A percentile compares a stretch with the other conserved stretches of the same genome.
Conservation (phyloP, 2,888 invertebrate genomes). For the Alcis repandata region DNA sequence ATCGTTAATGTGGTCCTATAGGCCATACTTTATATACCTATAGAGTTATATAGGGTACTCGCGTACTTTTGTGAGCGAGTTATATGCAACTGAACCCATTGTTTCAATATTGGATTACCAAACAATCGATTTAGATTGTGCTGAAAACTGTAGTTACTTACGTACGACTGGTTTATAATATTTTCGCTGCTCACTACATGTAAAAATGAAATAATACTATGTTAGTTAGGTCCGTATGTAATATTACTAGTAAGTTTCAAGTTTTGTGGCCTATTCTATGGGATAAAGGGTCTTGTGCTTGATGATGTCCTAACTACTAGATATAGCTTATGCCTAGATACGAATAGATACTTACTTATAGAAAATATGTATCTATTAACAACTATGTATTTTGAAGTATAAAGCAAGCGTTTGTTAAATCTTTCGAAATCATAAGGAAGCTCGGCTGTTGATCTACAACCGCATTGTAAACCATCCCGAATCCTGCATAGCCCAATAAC, state of each 20-base stretch:
- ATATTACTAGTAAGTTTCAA: neutral
- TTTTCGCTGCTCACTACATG: neutral
- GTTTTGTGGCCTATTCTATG: neutral
- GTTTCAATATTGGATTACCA: conserved; percentile 21
- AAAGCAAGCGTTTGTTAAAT: conserved; percentile 4
- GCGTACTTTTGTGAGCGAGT: conserved; percentile 7
- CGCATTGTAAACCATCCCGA: conserved; percentile 40
- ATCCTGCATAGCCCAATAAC: conserved; percentile 42
- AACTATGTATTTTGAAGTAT: neutral
- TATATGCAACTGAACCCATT: conserved; percentile 31
- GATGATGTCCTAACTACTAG: too few species aligned
- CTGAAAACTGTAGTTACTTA: conserved; percentile 5
- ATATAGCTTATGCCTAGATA: neutral
- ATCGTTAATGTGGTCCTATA: conserved; percentile 41
- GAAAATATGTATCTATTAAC: too few species aligned
- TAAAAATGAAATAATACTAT: neutral
- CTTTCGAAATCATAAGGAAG: conserved; percentile 19
- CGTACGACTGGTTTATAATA: conserved; percentile 1
- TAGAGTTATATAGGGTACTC: conserved; percentile 20
- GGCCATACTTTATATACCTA: conserved; percentile 14
- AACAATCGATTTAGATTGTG: conserved; percentile 21
- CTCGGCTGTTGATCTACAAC: conserved; percentile 30
- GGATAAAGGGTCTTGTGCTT: too few species aligned
- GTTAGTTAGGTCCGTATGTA: too few species aligned
- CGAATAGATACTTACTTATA: neutral